Conservation (phyloP, 2,888 invertebrate genomes). For the Hartigia nigra region DNA sequence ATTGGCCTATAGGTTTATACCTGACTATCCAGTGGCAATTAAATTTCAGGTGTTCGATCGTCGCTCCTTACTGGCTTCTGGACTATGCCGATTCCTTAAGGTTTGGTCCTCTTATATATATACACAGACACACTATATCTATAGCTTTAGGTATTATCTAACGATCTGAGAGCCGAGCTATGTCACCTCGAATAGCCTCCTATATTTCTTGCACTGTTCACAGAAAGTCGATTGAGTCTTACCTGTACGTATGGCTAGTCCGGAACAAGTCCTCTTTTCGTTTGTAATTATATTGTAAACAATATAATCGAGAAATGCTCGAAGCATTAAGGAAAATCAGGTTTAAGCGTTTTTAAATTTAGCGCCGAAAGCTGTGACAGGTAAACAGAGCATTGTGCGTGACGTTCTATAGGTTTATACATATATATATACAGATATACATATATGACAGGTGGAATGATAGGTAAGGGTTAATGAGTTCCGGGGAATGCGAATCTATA, state of each 20-base stretch:
- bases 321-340: not conserved
- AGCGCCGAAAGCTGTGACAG: too few species aligned
- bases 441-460: not conserved
- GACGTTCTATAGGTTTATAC: too few species aligned
- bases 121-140: conserved; percentile 17
- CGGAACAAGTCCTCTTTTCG: not conserved
- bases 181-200: not conserved
- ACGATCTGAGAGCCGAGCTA: conserved; percentile 25
- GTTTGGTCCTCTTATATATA: conserved; percentile 4
- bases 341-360: too few species aligned
- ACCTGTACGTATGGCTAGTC: not conserved
- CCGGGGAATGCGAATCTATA: conserved; percentile 59
- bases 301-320: not conserved
- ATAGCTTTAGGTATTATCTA: not conserved
- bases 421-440: not conserved
- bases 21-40: conserved; percentile 33
- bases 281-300: not conserved
- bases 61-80: conserved; percentile 22
- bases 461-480: conserved; percentile 32
- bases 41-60: conserved; percentile 36
- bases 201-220: not conserved
- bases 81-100: conserved; percentile 29
- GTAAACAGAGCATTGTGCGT: not conserved
- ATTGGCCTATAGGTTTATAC: not conserved
- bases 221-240: not conserved